Conservation (phyloP, 1,140 invertebrate species). For the Drosophila ohnishii region DNA sequence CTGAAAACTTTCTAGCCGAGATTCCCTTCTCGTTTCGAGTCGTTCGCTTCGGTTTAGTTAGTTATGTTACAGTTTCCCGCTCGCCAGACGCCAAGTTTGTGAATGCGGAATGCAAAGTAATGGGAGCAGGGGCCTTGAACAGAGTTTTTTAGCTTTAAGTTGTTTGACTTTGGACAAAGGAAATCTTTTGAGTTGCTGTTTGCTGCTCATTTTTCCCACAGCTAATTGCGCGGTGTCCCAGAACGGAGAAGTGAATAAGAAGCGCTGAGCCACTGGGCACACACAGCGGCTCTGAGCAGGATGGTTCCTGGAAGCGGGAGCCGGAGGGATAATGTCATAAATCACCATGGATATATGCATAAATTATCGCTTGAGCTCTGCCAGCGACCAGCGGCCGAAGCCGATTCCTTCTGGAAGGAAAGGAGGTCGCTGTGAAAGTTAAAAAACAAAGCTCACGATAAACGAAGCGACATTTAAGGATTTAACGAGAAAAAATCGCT, state of each 20-base stretch:
- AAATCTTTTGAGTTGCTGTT: constrained; percentile 49
- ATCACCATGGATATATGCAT: constrained; percentile 79
- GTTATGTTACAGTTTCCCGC: constrained; percentile 12
- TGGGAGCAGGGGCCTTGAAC: constrained; percentile 6
- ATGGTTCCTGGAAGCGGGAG: background rate
- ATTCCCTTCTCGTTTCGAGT: constrained; percentile 27
- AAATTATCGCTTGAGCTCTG: constrained; percentile 65
- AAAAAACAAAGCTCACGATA: constrained; percentile 68
- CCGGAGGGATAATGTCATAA: constrained; percentile 55
- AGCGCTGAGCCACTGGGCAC: constrained; percentile 64
- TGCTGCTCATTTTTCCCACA: constrained; percentile 69
- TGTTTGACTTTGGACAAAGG: constrained; percentile 63
- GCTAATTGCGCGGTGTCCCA: constrained; percentile 73
- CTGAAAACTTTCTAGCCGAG: constrained; percentile 68
- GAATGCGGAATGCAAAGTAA: constrained; percentile 23
- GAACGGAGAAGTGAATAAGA: constrained; percentile 43
- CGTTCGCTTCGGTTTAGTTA: constrained; percentile 10
- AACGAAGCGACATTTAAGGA: constrained; percentile 74
- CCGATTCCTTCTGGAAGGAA: constrained; percentile 10
- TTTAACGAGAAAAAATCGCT: constrained; percentile 78
- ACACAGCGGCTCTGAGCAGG: constrained; percentile 28
- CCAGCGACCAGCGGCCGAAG: constrained; percentile 20
- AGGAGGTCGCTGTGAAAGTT: constrained; percentile 33
- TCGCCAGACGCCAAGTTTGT: constrained; percentile 53
- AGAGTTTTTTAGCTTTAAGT: constrained; percentile 52